A percentile compares a stretch with the other conserved stretches of the same genome.
Evolutionary conservation across 30 jellyfish, hydroid and myxozoan genomes (phyloP).

Genomic region (Cassiopea xamachana): DNA sequence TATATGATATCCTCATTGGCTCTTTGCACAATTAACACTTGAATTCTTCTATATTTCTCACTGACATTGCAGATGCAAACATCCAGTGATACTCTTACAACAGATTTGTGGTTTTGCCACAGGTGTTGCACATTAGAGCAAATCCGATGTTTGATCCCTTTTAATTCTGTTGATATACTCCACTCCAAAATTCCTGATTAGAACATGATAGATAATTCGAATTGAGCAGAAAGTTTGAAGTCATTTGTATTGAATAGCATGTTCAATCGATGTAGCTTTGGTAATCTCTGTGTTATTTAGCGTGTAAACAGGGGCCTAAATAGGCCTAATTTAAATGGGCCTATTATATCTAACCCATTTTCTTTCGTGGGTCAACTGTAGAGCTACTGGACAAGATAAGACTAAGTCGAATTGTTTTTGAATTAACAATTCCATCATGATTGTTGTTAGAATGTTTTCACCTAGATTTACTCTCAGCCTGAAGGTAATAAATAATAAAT

Average conservation of each 20-base stretch:
- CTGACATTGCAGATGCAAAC: not conserved
- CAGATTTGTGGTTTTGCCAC: conserved; percentile 24
- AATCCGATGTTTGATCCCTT: conserved; percentile 43
- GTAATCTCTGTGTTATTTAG: not conserved
- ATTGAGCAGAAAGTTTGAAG: not conserved
- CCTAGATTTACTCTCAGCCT: too few relatives aligned
- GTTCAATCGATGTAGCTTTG: not conserved
- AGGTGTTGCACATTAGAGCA: conserved; percentile 33
- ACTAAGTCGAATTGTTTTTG: too few relatives aligned
- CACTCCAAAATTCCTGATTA: conserved; percentile 7
- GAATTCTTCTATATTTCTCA: not conserved
- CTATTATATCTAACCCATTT: too few relatives aligned
- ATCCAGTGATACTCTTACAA: not conserved
- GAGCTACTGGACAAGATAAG: too few relatives aligned
- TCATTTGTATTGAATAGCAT: not conserved
- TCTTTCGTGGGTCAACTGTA: too few relatives aligned
- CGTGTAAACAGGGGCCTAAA: not conserved
- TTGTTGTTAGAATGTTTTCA: too few relatives aligned
- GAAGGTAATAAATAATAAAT: too few relatives aligned
- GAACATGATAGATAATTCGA: not conserved
- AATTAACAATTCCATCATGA: too few relatives aligned
- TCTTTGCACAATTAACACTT: too few relatives aligned
- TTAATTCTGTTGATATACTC: conserved; percentile 31
- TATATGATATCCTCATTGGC: too few relatives aligned
- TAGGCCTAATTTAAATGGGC: not conserved